Evolutionary conservation across 2,888 invertebrate species (phyloP).

Genomic region (Eueremaeus valkanovi): DNA sequence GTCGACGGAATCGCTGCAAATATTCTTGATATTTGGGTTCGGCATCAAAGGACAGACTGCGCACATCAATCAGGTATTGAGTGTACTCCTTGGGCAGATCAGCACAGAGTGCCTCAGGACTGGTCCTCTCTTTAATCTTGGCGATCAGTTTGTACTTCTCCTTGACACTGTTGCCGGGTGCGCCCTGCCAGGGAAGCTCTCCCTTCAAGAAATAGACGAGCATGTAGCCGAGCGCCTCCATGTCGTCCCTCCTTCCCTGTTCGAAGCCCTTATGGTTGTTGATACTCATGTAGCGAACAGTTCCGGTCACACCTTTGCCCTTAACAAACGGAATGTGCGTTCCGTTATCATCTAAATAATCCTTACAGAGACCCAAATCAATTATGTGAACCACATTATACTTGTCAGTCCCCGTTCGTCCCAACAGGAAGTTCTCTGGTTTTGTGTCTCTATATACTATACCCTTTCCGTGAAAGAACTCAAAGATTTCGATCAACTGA

Average conservation of each 20-base stretch:
- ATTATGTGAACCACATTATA: slow-evolving; percentile 27
- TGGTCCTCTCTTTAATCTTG: not conserved
- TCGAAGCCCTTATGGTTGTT: slow-evolving; percentile 93
- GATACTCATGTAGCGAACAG: slow-evolving; percentile 93
- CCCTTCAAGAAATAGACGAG: slow-evolving; percentile 32
- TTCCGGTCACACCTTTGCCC: slow-evolving; percentile 98
- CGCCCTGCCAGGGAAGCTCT: slow-evolving; percentile 30
- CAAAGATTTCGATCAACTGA: slow-evolving; percentile 29
- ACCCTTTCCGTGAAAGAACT: slow-evolving; percentile 26
- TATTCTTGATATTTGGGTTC: slow-evolving; percentile 25
- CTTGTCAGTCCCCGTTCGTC: slow-evolving; percentile 16
- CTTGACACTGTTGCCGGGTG: not conserved
- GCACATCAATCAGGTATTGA: not conserved
- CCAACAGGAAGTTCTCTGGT: slow-evolving; percentile 38
- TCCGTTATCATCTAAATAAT: slow-evolving; percentile 27
- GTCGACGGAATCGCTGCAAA: not conserved
- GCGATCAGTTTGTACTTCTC: not conserved
- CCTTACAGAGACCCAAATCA: slow-evolving; percentile 40
- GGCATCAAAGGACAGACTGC: not conserved
- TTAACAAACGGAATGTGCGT: slow-evolving; percentile 61
- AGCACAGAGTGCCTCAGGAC: not conserved
- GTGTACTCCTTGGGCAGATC: slow-evolving; percentile 2
- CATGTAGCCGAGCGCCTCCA: slow-evolving; percentile 36
- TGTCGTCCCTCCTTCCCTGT: slow-evolving; percentile 33
- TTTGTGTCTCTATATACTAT: slow-evolving; percentile 36